Evolutionary conservation across 2,797 vertebrate genomes (phyloP).

Genomic region (Cryptoprocta ferox): DNA sequence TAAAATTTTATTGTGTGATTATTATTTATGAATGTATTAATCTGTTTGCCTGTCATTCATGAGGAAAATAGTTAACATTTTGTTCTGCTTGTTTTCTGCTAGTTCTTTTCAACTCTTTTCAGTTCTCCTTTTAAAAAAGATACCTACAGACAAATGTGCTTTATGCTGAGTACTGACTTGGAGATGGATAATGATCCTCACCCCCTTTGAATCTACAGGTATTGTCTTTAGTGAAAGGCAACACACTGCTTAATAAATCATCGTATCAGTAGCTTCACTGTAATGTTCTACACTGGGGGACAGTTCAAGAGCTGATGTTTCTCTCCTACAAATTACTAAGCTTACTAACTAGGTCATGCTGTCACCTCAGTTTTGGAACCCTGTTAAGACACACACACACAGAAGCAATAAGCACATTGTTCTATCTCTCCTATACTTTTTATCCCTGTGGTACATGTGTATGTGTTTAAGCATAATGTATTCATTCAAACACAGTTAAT

Average conservation of each 20-base stretch:
- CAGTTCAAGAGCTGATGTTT: constrained; percentile 58
- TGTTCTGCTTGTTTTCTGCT: constrained; percentile 66
- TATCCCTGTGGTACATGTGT: neutral
- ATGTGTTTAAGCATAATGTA: neutral
- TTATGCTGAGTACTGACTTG: constrained; percentile 28
- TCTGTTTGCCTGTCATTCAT: constrained; percentile 65
- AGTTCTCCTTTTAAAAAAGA: constrained; percentile 16
- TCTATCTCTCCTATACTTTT: neutral
- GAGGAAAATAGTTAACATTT: constrained; percentile 72
- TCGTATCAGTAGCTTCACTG: constrained; percentile 76
- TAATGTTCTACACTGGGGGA: neutral
- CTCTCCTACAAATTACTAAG: constrained; percentile 52
- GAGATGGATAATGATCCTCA: constrained; percentile 54
- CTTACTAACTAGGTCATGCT: constrained; percentile 46
- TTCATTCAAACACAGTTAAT: neutral
- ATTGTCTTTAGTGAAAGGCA: constrained; percentile 74
- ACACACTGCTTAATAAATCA: constrained; percentile 79
- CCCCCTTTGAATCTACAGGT: constrained; percentile 52
- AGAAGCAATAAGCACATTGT: neutral
- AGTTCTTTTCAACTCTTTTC: constrained; percentile 51
- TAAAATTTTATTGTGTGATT: neutral
- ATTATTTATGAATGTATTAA: neutral
- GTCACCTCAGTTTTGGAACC: constrained; percentile 42
- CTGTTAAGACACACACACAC: neutral
- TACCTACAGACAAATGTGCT: neutral